Conservation (phyloP, 2,888 invertebrate genomes). For the Troides helena region DNA sequence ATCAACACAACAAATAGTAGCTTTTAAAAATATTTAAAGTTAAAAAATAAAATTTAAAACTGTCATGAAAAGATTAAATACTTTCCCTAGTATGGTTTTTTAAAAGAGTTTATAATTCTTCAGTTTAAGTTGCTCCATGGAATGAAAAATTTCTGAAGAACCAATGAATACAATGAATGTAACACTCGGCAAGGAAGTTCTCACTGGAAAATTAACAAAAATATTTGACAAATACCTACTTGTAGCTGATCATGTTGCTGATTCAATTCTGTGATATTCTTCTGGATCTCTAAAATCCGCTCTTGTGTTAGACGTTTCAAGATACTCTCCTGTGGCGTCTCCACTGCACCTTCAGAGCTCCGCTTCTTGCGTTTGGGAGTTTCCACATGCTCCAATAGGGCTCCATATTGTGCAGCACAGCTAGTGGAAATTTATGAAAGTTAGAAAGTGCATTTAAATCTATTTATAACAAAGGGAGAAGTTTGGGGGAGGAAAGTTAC, state of each 20-base stretch:
- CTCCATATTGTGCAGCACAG: slow-evolving; percentile 94
- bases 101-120: no score
- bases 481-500: no score
- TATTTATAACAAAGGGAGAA: not conserved
- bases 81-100: no score
- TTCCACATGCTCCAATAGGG: slow-evolving; percentile 89
- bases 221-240: slow-evolving; percentile 44
- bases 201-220: not conserved
- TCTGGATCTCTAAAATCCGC: slow-evolving; percentile 87
- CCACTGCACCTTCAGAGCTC: slow-evolving; percentile 79
- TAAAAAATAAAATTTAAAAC: no score
- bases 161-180: no score
- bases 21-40: no score
- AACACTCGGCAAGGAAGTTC: no score
- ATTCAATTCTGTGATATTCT: slow-evolving; percentile 84
- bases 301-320: slow-evolving; percentile 88
- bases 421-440: slow-evolving; percentile 39
- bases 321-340: slow-evolving; percentile 89
- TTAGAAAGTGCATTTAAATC: not conserved
- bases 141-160: no score
- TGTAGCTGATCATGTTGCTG: slow-evolving; percentile 87
- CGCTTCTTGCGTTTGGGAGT: slow-evolving; percentile 92
- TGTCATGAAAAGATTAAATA: no score
- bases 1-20: no score
- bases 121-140: no score